Percentiles rank a stretch among this genome's conserved stretches.
These are phyloP conservation scores for Tragelaphus buxtoni DNA, from an alignment of 2,113 vertebrate species.

Conservation along the genomic window DNA sequence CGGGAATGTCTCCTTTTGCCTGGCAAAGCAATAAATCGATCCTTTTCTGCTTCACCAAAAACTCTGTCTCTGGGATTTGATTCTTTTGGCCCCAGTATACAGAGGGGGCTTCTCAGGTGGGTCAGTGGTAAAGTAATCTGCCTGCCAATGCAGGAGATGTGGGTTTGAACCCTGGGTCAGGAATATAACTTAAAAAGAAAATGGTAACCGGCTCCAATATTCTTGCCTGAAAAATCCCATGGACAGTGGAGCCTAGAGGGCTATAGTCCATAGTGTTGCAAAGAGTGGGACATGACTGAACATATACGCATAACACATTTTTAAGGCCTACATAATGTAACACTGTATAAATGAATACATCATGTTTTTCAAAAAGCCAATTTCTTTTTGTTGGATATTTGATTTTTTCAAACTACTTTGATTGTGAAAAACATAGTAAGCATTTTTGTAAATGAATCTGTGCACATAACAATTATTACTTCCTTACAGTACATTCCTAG, in stretches of 20 bases:
- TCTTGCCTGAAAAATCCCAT: not conserved
- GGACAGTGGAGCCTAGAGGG: not conserved
- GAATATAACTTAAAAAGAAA: not conserved
- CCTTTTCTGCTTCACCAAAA: not conserved
- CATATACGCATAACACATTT: not conserved
- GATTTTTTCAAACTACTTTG: not conserved
- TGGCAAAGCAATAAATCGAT: not conserved
- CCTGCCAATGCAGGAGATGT: not conserved
- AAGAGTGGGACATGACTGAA: not conserved
- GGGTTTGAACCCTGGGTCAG: not conserved
- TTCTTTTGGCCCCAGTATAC: not conserved
- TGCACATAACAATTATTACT: not conserved
- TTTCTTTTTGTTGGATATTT: not conserved
- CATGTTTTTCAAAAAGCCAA: not conserved
- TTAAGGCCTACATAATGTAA: not conserved
- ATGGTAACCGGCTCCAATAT: not conserved
- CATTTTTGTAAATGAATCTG: conserved; percentile 24
- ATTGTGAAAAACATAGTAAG: not conserved
- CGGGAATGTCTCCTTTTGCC: not conserved
- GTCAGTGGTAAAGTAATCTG: not conserved
- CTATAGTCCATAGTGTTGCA: not conserved
- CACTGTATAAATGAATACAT: not conserved
- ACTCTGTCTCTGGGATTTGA: not conserved
- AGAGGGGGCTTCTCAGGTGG: not conserved
- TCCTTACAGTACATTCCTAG: conserved; percentile 38